A percentile compares a stretch with the other conserved stretches of the same genome.
phyloP scores from a whole-genome alignment of 2,113 vertebrate species.

The Neomonachus schauinslandi region DNA sequence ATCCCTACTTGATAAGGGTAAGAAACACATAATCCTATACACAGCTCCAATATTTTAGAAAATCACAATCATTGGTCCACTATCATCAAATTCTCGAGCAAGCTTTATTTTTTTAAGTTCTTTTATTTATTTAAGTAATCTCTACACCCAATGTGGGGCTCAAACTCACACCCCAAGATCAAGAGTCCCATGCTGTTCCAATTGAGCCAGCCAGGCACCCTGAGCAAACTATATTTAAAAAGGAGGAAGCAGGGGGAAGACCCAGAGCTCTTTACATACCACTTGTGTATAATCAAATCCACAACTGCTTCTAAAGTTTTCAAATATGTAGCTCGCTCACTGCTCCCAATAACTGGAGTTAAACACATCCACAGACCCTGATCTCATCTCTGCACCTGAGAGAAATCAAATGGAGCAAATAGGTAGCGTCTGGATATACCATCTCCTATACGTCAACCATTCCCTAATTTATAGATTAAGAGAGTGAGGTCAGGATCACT shows the following conservation, averaged over 20 bases:
- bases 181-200: neutral
- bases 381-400: neutral
- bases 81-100: neutral
- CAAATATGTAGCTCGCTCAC: neutral
- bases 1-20: neutral
- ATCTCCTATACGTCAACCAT: neutral
- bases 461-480: neutral
- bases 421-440: neutral
- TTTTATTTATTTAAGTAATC: neutral
- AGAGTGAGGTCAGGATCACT: neutral
- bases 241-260: neutral
- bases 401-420: neutral
- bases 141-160: neutral
- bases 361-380: neutral
- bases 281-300: neutral
- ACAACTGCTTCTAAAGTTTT: neutral
- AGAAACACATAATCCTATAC: neutral
- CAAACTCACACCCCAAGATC: neutral
- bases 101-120: neutral
- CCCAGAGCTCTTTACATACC: neutral
- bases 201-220: neutral
- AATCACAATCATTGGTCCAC: neutral
- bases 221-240: neutral
- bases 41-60: neutral
- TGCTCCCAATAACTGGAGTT: neutral